Base-by-base conservation (phyloP, 2,113 vertebrate genomes). In the Ailuropoda melanoleuca region DNA sequence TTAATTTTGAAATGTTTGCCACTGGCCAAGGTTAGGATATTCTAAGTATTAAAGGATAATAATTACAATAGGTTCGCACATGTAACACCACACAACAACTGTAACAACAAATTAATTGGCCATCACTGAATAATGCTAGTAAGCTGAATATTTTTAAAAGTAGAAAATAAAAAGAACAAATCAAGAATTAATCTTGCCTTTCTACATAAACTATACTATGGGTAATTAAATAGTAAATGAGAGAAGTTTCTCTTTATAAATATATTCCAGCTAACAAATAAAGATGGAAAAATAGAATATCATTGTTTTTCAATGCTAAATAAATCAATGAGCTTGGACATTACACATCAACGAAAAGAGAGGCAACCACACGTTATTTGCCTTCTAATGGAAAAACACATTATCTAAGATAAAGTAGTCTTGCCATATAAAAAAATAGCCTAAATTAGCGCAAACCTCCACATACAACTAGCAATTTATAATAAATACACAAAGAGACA, bases 371-470 rank as follows among this genome's bases (percentile, higher is more conserved):
- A 78, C 7, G 9, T 87, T 62, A 56, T 80, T 72, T n/a, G 68
- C 43, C 31, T n/a, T 85, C 24, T 93, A 72, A 86, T n/a, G 24
- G 26, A 86, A 90, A 96, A 93, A 80, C 19, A 85, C 10, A 88
- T 58, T 46, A 85, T 7, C 11, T 37, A 78, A 77, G 62, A 55
- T 12, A 91, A 91, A 56, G 64, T 70, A 55, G 66, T 34, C 8
- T 34, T 55, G n/a, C 26, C 31, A 68, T 56, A 39, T 66, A 48
- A 53, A 75, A 68, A 58, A 70, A n/a, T 31, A 84, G 13, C 11
- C 26, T 70, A 23, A 90, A 80, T 78, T 62, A 55, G 29, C 55
- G 60, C 55, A 80, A 29, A 23, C 3, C 8, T 72, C 15, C 43
- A 85, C 78, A 48, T 70, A 26, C 53, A 90, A 70, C 77, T 78